Evolutionary conservation across 1,140 invertebrate species (phyloP), one percentile per base, ranked within the genome.

Genomic region (Caenorhabditis briggsae): DNA sequence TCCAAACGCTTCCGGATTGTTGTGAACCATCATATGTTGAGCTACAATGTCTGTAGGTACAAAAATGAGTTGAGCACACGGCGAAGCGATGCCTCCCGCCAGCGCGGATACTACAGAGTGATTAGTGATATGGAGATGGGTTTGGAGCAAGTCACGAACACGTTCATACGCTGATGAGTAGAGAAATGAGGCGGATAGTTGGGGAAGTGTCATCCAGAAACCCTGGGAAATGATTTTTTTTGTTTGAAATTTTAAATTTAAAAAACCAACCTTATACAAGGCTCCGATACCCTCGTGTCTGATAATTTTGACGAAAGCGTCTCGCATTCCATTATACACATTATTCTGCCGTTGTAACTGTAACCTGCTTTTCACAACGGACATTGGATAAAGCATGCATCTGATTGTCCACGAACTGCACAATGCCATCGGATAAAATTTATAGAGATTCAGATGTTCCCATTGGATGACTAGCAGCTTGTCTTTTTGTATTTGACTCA

Each of bases 81-180:
- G 92, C 8, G 97, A 98, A 1, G 97, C 97, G 91, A 95, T 95
- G 8, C 95, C 96, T 25, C 88, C 88, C 0, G 91, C 91, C 46
- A 92, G 70, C 0, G 91, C 90, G 2, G 91, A 92, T 14, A 92
- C 89, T 11, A 91, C n/a, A 25, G 89, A 70, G 18, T 87, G 78
- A n/a, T 90, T 92, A 14, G 82, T 70, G 53, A 92, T 89, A 25
- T 85, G 82, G 14, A 89, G 78, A 46, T 91, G 65, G 41, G 48
- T 82, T 74, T 86, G 94, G 2, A 98, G 93, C 59, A 96, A 91
- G 90, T 97, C 95, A 56, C 97, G 93, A 0, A 97, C 95, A 61
- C 95, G 96, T 93, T 99, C 97, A 91, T 98, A 99, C 0, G 96
- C 97, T 16, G 96, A 96, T 55, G 99, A 97, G 93, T 99, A 99